phyloP scores from a whole-genome alignment of 2,797 vertebrate genomes.

The Rhinoraja longicauda region DNA sequence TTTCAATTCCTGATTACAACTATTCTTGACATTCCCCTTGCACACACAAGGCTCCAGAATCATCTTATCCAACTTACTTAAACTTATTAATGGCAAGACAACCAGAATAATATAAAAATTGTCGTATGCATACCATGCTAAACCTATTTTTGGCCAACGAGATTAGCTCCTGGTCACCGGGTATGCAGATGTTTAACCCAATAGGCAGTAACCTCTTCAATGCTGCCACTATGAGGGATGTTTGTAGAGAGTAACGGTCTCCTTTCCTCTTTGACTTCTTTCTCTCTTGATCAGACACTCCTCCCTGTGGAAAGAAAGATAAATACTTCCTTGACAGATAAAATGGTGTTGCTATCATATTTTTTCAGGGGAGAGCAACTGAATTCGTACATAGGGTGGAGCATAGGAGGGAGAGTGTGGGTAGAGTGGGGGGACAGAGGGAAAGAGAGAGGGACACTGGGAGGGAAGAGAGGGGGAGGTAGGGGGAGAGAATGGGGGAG shows the following conservation, averaged over 20 bases:
- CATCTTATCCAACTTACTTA: neutral
- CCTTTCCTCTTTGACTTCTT: slow-evolving; percentile 90
- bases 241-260: slow-evolving; percentile 86
- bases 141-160: slow-evolving; percentile 82
- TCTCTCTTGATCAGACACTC: slow-evolving; percentile 86
- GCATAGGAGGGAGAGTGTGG: no score
- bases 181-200: slow-evolving; percentile 86
- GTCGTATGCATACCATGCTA: slow-evolving; percentile 64
- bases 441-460: no score
- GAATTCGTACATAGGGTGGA: no score
- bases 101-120: neutral
- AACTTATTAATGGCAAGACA: neutral
- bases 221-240: slow-evolving; percentile 87
- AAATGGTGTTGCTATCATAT: neutral
- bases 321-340: neutral
- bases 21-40: no score
- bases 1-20: no score
- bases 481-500: no score
- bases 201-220: slow-evolving; percentile 86
- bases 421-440: no score
- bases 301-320: slow-evolving; percentile 60
- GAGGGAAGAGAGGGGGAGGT: no score
- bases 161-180: slow-evolving; percentile 88
- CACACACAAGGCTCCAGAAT: neutral
- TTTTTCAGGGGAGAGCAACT: no score